These are phyloP conservation scores for Seriola rivoliana DNA, from an alignment of 2,113 vertebrate species.

Conservation along the genomic window DNA sequence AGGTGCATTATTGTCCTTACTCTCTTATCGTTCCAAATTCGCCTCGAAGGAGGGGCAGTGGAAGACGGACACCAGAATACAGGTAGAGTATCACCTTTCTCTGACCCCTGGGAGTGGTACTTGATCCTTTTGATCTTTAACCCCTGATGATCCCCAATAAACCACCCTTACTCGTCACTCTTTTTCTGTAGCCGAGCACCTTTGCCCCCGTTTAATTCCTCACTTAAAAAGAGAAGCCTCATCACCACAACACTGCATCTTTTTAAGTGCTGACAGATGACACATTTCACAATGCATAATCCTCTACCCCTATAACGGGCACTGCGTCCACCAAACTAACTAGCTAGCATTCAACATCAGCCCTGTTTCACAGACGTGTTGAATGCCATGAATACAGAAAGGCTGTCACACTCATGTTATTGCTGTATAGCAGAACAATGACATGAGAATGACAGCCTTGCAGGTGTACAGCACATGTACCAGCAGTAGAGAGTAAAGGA, in stretches of 20 bases:
- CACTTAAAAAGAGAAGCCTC: slow-evolving; percentile 78
- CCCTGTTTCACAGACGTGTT: slow-evolving; percentile 46
- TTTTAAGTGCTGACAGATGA: slow-evolving; percentile 75
- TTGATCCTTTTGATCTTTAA: slow-evolving; percentile 52
- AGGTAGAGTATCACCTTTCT: slow-evolving; percentile 91
- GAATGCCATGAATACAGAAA: slow-evolving; percentile 50
- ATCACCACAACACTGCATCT: slow-evolving; percentile 58
- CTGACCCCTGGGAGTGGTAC: slow-evolving; percentile 67
- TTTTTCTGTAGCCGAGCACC: slow-evolving; percentile 32
- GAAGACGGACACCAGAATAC: slow-evolving; percentile 92
- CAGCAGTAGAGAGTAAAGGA: slow-evolving; percentile 44
- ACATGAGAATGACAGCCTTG: slow-evolving; percentile 47
- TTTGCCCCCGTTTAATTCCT: slow-evolving; percentile 38
- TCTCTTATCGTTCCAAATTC: slow-evolving; percentile 89
- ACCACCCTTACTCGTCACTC: slow-evolving; percentile 45
- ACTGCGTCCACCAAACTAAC: slow-evolving; percentile 60
- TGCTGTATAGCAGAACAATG: slow-evolving; percentile 49
- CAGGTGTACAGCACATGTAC: slow-evolving; percentile 53
- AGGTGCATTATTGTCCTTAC: slow-evolving; percentile 84
- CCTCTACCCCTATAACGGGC: slow-evolving; percentile 44
- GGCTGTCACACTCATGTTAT: slow-evolving; percentile 57
- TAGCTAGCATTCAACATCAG: slow-evolving; percentile 51
- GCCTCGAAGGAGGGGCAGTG: slow-evolving; percentile 91
- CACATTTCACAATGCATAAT: slow-evolving; percentile 63
- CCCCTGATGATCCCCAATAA: slow-evolving; percentile 50